Evolutionary conservation across 2,888 invertebrate species (phyloP), one percentile per base, ranked within the genome.

Genomic region (Pyrrhia umbra): DNA sequence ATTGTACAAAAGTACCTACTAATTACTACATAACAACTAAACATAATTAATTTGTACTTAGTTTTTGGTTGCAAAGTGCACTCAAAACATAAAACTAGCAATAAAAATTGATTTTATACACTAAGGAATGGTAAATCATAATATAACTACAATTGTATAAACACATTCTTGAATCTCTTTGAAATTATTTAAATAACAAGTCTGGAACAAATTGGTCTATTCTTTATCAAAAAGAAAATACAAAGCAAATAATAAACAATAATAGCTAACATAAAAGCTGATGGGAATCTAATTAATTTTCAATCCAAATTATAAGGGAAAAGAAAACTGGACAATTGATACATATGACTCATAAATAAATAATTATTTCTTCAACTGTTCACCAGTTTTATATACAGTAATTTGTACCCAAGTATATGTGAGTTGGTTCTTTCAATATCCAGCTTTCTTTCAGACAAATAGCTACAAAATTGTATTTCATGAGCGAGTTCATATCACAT

Each of bases 21-120:
- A 73, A 56, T 57, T 42, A 73, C 70, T 74, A 70, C 37, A 54
- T 74, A 76, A 77, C 59, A 70, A 30, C n/a, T 46, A 49, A 66
- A 63, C 34, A 63, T 47, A 56, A 57, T 40, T 43, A 18, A 49
- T 74, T 76, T 76, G 76, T 76, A 76, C 76, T 76, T 25, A 51
- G 47, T 59, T 58, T 77, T 77, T 67, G 75, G 75, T 77, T 57
- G 18, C 40, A 59, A 62, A 46, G 55, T 57, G 39, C 39, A 64
- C 16, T 49, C 9, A 18, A 10, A 30, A 6, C 20, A 34, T 64
- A 16, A 40, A 40, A 51, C 25, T 21, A 50, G 20, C 23, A 15
- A 27, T 43, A 8, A 58, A 58, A 39, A 45, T 34, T 37, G 27
- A 21, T 15, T 25, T 13, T 42, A 20, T 30, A 56, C 37, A 68